Evolutionary conservation across 37 sponge, comb jelly and placozoan genomes (phyloP).

Genomic region (Spongilla lacustris): DNA sequence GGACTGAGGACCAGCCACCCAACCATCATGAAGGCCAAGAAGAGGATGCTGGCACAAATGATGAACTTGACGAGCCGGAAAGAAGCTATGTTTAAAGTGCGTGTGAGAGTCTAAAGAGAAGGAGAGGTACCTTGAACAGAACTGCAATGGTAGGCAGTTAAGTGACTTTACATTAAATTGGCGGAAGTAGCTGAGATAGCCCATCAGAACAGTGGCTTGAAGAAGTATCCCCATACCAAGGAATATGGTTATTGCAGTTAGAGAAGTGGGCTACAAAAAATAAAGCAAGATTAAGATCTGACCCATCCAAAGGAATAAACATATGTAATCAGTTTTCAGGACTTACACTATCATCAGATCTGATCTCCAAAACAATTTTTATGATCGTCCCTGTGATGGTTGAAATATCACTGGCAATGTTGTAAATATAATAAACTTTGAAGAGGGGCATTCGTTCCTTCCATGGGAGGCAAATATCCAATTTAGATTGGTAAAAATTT

Average conservation of each 20-base stretch:
- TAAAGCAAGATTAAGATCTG: no score
- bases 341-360: not conserved
- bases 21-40: conserved; percentile 47
- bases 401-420: conserved; percentile 38
- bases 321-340: not conserved
- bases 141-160: no score
- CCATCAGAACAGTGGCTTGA: conserved; percentile 36
- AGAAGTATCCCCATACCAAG: conserved; percentile 46
- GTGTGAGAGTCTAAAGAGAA: conserved; percentile 43
- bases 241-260: conserved; percentile 17
- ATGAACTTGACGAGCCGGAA: conserved; percentile 61
- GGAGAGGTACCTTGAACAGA: not conserved
- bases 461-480: conserved; percentile 45
- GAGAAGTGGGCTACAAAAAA: not conserved
- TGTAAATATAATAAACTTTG: conserved; percentile 22
- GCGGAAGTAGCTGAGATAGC: conserved; percentile 59
- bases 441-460: conserved; percentile 54
- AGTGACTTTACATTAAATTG: conserved; percentile 39
- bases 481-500: conserved; percentile 28
- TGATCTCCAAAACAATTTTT: conserved; percentile 43
- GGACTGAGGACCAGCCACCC: conserved; percentile 58
- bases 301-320: no score
- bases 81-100: conserved; percentile 38
- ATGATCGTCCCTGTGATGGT: conserved; percentile 20
- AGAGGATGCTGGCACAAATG: conserved; percentile 52